Percentiles rank a stretch among this genome's conserved stretches.
These are phyloP conservation scores for Hipparchia sbordonii DNA, from an alignment of 2,888 invertebrate genomes.

Conservation along the genomic window DNA sequence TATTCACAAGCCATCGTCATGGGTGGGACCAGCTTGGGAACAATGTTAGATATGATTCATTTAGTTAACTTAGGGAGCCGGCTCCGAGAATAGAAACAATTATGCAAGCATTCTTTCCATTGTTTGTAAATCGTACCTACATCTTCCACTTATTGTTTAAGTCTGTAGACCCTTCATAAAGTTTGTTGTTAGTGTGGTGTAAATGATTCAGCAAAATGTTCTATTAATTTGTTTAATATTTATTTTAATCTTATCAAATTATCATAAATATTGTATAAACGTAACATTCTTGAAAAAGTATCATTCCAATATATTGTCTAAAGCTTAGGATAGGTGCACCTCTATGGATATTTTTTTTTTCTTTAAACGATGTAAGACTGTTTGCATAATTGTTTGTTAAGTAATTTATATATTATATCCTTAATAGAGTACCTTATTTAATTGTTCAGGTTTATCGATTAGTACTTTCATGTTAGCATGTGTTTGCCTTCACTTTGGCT, in stretches of 20 bases:
- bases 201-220: slow-evolving; percentile 42
- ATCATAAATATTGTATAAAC: slow-evolving; percentile 56
- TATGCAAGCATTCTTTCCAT: slow-evolving; percentile 62
- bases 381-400: slow-evolving; percentile 70
- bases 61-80: slow-evolving; percentile 72
- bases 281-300: slow-evolving; percentile 80
- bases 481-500: slow-evolving; percentile 36
- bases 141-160: slow-evolving; percentile 47
- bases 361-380: slow-evolving; percentile 48
- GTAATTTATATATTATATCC: slow-evolving; percentile 56
- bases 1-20: slow-evolving; percentile 80
- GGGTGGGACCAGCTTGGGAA: slow-evolving; percentile 83
- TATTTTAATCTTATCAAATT: slow-evolving; percentile 44
- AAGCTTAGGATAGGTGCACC: slow-evolving; percentile 77
- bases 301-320: slow-evolving; percentile 79
- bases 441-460: slow-evolving; percentile 43
- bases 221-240: slow-evolving; percentile 44
- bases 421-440: slow-evolving; percentile 59
- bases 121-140: slow-evolving; percentile 48
- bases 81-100: slow-evolving; percentile 61
- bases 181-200: slow-evolving; percentile 47
- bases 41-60: slow-evolving; percentile 79
- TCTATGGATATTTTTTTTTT: slow-evolving; percentile 59
- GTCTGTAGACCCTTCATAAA: slow-evolving; percentile 45
- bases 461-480: slow-evolving; percentile 44